A percentile compares a stretch with the other conserved stretches of the same genome.
Conservation (phyloP, 2,888 invertebrate species). For the Melanchra persicariae region DNA sequence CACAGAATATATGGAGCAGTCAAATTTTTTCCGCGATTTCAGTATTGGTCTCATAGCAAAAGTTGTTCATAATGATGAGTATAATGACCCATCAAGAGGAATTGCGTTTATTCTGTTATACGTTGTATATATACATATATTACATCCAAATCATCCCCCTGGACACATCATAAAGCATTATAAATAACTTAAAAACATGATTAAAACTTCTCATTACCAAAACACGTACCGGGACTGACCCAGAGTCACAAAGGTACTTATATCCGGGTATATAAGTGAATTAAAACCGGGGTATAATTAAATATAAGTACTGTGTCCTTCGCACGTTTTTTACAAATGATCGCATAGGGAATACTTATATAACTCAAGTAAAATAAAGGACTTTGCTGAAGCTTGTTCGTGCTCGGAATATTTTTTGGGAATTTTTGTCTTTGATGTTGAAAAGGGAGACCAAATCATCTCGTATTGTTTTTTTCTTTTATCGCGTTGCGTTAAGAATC, state of each 20-base stretch:
- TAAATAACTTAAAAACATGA: constrained; percentile 24
- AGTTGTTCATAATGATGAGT: too few species aligned
- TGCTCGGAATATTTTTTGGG: constrained; percentile 42
- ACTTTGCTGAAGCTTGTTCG: constrained; percentile 29
- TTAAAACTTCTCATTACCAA: constrained; percentile 25
- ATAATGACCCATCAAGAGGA: too few species aligned
- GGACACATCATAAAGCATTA: constrained; percentile 12
- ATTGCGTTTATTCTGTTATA: too few species aligned
- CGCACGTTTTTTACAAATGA: constrained; percentile 55
- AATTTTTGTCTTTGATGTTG: constrained; percentile 12
- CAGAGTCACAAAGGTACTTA: constrained; percentile 24
- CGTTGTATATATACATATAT: too few species aligned
- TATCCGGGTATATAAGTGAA: constrained; percentile 37
- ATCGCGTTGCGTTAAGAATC: neutral
- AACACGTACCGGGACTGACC: constrained; percentile 19
- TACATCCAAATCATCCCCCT: neutral
- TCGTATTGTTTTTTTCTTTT: constrained; percentile 8
- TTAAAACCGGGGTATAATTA: constrained; percentile 50
- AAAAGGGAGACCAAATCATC: constrained; percentile 16
- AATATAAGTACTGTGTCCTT: constrained; percentile 40
- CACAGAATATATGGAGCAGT: too few species aligned
- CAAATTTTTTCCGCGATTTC: too few species aligned
- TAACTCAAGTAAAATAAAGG: constrained; percentile 38
- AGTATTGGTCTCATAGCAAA: too few species aligned
- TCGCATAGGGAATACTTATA: constrained; percentile 41